phyloP scores from a whole-genome alignment of 2,113 vertebrate species.

The Chauna torquata region DNA sequence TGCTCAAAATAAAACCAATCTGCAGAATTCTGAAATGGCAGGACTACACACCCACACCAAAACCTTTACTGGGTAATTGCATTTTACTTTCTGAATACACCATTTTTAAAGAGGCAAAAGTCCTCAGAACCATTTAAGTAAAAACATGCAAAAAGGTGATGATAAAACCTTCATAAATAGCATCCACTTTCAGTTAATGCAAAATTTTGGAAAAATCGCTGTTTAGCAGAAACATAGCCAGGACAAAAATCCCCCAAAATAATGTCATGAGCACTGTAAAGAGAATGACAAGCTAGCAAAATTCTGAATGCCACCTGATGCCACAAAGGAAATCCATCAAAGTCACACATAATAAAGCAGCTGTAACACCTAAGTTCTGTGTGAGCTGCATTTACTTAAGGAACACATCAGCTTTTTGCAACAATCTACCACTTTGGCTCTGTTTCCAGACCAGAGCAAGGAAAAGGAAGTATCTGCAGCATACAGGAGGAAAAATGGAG shows the following conservation, averaged over 20 bases:
- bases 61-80: constrained; percentile 48
- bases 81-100: constrained; percentile 39
- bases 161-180: constrained; percentile 32
- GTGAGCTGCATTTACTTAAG: neutral
- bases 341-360: neutral
- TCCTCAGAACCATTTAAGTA: constrained; percentile 9
- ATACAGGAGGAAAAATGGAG: neutral
- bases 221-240: neutral
- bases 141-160: constrained; percentile 25
- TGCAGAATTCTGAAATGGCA: constrained; percentile 54
- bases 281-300: constrained; percentile 4
- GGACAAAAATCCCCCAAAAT: neutral
- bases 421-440: neutral
- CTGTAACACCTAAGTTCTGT: neutral
- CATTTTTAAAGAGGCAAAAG: constrained; percentile 31
- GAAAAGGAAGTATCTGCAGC: neutral
- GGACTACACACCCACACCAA: constrained; percentile 40
- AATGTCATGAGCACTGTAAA: neutral
- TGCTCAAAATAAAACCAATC: constrained; percentile 64
- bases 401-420: neutral
- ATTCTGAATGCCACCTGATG: constrained; percentile 30
- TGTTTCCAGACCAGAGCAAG: neutral
- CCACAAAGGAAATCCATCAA: constrained; percentile 35
- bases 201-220: neutral
- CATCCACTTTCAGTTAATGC: neutral